Conservation (phyloP, 2,888 invertebrate species). For the Spialia ferax region DNA sequence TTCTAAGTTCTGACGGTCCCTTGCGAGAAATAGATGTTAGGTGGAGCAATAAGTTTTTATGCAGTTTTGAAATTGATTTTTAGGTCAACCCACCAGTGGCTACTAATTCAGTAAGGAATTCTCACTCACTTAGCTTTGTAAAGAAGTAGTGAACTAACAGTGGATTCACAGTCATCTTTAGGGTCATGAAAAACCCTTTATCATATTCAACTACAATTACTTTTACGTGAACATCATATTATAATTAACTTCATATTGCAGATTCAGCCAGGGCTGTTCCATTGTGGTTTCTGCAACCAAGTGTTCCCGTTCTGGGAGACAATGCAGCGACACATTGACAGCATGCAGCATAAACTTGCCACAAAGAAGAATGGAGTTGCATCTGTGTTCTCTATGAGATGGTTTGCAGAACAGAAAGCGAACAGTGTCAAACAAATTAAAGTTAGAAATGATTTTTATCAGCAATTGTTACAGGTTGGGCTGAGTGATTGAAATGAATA, state of each 20-base stretch:
- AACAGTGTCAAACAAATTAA: background rate
- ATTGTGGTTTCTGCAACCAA: slow-evolving; percentile 67
- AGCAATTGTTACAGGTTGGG: background rate
- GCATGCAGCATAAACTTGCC: slow-evolving; percentile 43
- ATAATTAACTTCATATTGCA: slow-evolving; percentile 50
- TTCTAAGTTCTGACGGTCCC: no score
- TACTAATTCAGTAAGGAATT: no score
- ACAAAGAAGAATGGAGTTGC: slow-evolving; percentile 37
- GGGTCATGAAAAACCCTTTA: no score
- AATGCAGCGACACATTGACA: slow-evolving; percentile 51
- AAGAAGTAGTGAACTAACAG: no score
- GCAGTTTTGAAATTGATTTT: no score
- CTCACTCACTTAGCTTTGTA: no score
- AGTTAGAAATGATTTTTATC: background rate
- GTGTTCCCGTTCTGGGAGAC: slow-evolving; percentile 57
- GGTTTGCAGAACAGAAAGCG: slow-evolving; percentile 10
- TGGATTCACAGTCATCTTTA: no score
- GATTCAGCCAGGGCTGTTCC: slow-evolving; percentile 62
- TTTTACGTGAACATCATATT: no score
- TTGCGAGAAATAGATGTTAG: no score
- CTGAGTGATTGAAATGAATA: background rate
- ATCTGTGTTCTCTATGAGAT: background rate
- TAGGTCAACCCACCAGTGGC: no score
- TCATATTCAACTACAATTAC: no score
- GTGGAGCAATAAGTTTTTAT: no score